phyloP scores from a whole-genome alignment of 2,888 invertebrate genomes.

The Epirrita christyi region DNA sequence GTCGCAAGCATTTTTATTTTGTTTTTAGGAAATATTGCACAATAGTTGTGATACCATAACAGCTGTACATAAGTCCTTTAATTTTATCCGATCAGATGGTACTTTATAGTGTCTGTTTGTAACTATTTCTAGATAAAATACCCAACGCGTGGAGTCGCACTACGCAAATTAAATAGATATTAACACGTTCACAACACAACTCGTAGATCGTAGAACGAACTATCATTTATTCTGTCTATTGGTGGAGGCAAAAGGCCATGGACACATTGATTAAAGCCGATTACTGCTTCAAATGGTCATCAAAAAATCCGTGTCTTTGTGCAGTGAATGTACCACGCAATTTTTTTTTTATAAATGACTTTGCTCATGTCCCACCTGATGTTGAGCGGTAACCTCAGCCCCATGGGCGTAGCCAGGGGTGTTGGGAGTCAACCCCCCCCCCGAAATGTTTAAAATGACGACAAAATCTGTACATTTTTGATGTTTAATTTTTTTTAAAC shows the following conservation, averaged over 20 bases:
- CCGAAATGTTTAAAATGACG: too few relatives aligned
- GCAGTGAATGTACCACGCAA: too few relatives aligned
- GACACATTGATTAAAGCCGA: conserved; percentile 2
- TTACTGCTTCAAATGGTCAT: conserved; percentile 2
- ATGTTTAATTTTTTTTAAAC: too few relatives aligned
- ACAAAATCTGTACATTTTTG: too few relatives aligned
- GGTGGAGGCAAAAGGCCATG: conserved; percentile 1
- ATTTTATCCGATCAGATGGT: too few relatives aligned
- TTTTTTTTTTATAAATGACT: too few relatives aligned
- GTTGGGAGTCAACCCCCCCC: too few relatives aligned
- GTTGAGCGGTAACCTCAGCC: too few relatives aligned
- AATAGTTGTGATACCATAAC: not conserved
- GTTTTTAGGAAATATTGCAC: not conserved
- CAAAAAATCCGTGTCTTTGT: not conserved
- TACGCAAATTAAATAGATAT: not conserved
- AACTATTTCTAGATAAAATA: not conserved
- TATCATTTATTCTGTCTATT: not conserved
- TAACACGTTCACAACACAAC: not conserved
- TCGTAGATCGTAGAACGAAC: not conserved
- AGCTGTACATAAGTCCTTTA: not conserved
- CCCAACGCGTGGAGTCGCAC: not conserved
- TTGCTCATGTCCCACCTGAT: too few relatives aligned
- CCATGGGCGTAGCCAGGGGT: too few relatives aligned
- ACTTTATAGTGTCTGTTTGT: too few relatives aligned
- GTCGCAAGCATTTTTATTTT: too few relatives aligned